Evolutionary conservation across 2,113 vertebrate genomes (phyloP).

Genomic region (Lontra canadensis): DNA sequence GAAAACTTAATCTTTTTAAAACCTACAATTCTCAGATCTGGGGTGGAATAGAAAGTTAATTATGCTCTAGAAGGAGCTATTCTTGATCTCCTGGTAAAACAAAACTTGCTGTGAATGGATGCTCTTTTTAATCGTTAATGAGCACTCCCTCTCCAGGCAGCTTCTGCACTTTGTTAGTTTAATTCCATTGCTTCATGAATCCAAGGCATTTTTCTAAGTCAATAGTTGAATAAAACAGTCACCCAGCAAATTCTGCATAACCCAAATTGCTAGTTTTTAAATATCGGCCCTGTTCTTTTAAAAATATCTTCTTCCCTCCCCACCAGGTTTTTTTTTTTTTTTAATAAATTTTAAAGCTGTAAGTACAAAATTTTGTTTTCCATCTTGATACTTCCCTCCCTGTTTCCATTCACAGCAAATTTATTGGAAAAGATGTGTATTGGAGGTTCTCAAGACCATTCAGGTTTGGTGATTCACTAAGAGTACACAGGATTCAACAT

Average conservation of each 20-base stretch:
- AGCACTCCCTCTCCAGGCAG: not conserved
- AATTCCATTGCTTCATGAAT: not conserved
- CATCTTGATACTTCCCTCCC: not conserved
- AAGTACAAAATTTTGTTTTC: not conserved
- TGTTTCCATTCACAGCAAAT: not conserved
- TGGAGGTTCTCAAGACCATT: not conserved
- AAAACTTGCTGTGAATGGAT: not conserved
- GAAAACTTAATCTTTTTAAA: not conserved
- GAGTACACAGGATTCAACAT: not conserved
- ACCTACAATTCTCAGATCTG: not conserved
- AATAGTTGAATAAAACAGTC: not conserved
- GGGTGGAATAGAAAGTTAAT: not conserved
- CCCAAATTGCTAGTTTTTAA: not conserved
- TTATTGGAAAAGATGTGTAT: not conserved
- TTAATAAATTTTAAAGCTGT: not conserved
- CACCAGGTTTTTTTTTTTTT: not conserved
- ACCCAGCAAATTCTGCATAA: not conserved
- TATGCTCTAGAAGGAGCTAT: not conserved
- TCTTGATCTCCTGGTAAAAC: conserved; percentile 1
- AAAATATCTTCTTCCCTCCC: not conserved
- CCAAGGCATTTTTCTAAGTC: not conserved
- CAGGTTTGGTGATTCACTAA: not conserved
- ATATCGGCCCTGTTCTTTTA: not conserved
- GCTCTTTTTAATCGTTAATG: not conserved
- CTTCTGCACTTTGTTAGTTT: not conserved